Base-by-base conservation (phyloP, 2,888 invertebrate genomes). In the Campoplex capitator region DNA sequence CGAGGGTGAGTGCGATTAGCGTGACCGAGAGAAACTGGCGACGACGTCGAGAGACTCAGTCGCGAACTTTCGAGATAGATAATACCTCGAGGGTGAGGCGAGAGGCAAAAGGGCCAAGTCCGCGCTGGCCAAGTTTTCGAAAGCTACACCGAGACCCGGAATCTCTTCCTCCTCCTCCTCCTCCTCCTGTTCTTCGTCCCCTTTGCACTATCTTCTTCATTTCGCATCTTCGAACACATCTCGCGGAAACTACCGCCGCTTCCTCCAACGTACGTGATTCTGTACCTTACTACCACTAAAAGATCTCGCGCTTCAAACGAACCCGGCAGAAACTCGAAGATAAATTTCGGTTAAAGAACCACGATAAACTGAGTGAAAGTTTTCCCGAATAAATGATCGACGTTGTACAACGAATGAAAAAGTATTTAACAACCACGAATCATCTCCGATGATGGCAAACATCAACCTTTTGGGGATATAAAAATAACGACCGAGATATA, bases 31-130 rank as follows among this genome's bases (percentile, higher is more conserved):
- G 74, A 71, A 84, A 83, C 81, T 74, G 83, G 62, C 81, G 80
- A 87, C 78, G 85, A 85, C 73, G 85, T 65, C 81, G 86, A 89
- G 90, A 89, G 74, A 67, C 42, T 81, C 51, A 42, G 67, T 42
- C 82, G 75, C 88, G 88, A 92, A 92, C 92, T 92, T 92, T 88
- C 91, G 88, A 90, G 91, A 91, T 91, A 92, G 92, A 92, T 92
- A 92, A 92, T 92, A 90, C 90, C 89, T 81, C 77, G 48, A 88
- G 45, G 88, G 88, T 89, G 91, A 89, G 90, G 90, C 85, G 89
- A 90, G 85, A 89, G 91, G 90, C 89, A 89, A 89, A 56, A 38
- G 62, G 51, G 80, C 51, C 23, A 65, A 73, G 80, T 73, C 73
- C 75, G 80, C 79, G 76, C 73, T 68, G 78, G 81, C 86, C 84